phyloP scores from a whole-genome alignment of 53 echinoderm and acorn worm genomes.

The Hippasteria phrygiana region DNA sequence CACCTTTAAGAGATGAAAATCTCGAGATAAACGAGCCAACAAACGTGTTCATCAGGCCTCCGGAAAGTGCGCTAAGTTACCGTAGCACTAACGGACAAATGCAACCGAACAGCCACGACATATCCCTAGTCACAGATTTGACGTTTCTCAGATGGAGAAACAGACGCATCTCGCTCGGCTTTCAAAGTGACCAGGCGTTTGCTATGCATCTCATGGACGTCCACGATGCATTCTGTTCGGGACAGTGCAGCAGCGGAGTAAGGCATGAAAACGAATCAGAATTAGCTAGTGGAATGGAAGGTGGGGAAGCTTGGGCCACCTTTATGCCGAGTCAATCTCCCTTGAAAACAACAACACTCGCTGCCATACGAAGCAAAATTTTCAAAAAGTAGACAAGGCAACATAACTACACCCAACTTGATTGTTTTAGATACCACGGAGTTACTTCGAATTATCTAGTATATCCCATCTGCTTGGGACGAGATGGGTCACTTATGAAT shows the following conservation, averaged over 20 bases:
- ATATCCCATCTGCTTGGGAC: too few relatives aligned
- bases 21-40: not conserved
- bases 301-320: too few relatives aligned
- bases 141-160: constrained; percentile 29
- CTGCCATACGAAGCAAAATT: too few relatives aligned
- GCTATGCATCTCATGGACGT: constrained; percentile 71
- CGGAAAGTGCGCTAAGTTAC: too few relatives aligned
- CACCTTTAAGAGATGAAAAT: not conserved
- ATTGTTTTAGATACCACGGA: too few relatives aligned
- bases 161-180: constrained; percentile 46
- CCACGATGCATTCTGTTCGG: constrained; percentile 56
- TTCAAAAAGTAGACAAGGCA: too few relatives aligned
- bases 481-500: too few relatives aligned
- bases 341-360: too few relatives aligned
- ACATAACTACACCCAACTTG: too few relatives aligned
- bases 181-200: constrained; percentile 47
- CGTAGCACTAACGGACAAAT: not conserved
- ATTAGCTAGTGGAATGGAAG: too few relatives aligned
- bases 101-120: not conserved
- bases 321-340: too few relatives aligned
- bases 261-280: not conserved
- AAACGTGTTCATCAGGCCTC: not conserved
- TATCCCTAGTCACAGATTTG: constrained; percentile 34
- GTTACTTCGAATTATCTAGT: too few relatives aligned
- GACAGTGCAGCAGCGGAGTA: not conserved